Percentiles rank a stretch among this genome's conserved stretches.
phyloP scores from a whole-genome alignment of 2,797 vertebrate species.

The Hylomyscus alleni region DNA sequence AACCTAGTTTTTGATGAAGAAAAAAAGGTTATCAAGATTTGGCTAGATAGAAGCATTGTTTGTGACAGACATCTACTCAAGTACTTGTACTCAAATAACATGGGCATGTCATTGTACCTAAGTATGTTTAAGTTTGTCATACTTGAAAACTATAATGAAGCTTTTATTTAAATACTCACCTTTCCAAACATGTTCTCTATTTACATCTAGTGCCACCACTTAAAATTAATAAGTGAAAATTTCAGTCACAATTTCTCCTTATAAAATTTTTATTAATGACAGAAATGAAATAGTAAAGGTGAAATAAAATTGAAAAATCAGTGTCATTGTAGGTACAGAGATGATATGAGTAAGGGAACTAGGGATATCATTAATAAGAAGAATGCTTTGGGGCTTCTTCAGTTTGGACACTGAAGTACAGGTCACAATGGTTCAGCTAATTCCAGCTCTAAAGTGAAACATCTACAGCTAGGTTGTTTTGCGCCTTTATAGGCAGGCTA shows the following conservation, averaged over 20 bases:
- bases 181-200: slow-evolving; percentile 14
- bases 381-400: neutral
- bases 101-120: neutral
- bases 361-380: neutral
- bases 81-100: neutral
- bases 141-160: slow-evolving; percentile 10
- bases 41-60: neutral
- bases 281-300: slow-evolving; percentile 53
- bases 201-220: neutral
- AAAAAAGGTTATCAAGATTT: neutral
- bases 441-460: neutral
- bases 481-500: neutral
- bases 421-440: neutral
- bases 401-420: neutral
- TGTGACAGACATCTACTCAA: neutral
- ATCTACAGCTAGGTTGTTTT: neutral
- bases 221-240: slow-evolving; percentile 39
- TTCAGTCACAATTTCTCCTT: neutral
- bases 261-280: slow-evolving; percentile 76
- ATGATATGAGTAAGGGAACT: neutral
- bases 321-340: neutral
- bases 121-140: neutral
- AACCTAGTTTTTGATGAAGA: neutral
- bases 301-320: slow-evolving; percentile 35
- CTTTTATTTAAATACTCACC: neutral